Base-by-base conservation (phyloP, 37 sponge, comb jelly and placozoan genomes). In the Spongilla lacustris region DNA sequence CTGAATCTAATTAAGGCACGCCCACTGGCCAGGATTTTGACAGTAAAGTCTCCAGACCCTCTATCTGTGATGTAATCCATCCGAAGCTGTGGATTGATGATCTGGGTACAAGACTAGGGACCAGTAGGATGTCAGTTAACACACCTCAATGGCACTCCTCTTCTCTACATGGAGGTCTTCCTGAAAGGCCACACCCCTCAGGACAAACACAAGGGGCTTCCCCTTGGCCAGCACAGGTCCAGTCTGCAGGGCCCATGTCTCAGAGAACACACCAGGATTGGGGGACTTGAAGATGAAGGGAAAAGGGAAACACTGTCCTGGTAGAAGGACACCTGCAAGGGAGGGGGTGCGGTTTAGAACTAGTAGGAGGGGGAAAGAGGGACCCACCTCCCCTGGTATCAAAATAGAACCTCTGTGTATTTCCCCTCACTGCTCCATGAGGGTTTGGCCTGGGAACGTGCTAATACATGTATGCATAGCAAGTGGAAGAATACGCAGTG, bases 231-330 rank as follows among this genome's bases (percentile, higher is more conserved):
- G 86, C n/a, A 93, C 83, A 12, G 99, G 99, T 24, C 89, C 75
- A 2, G 97, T 98, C 30, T 81, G 83, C 46, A 98, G 79, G 34
- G 77, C 28, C 99, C 99, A 98, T 12, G 81, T 83, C 75, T 98
- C 99, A 22, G 90, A 71, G 91, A 92, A 98, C 36, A 98, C 88
- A 10, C 99, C 99, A 81, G 92, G 67, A 34, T 91, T 88, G 35
- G 82, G 73, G n/a, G 97, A 92, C 92, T 96, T 96, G 90, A 98
- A 98, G 23, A 89, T 83, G 50, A 98, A 94, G 27, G 93, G 93
- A 71, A 98, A 85, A 31, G 83, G 49, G 32, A 93, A 23, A 26
- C 71, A 71, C 71, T 94, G 85, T 11, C 91, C 95, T 19, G 99
- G 99, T 49, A 92, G 88, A 11, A 98, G 71, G n/a, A 96, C 96